phyloP scores from a whole-genome alignment of 2,888 invertebrate species.

The Hirtodrosophila trivittata region DNA sequence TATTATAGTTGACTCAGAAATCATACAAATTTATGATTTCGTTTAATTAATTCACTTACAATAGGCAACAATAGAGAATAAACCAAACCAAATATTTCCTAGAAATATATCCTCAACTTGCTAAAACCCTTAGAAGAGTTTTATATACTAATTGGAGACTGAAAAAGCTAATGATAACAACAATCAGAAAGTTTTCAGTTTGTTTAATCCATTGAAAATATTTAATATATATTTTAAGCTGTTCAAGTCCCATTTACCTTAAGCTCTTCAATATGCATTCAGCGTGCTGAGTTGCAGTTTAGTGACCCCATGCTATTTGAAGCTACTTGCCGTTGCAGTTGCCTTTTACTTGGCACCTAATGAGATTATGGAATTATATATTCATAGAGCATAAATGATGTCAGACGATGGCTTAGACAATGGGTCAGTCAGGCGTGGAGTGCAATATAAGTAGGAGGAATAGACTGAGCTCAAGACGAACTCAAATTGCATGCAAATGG shows the following conservation, averaged over 20 bases:
- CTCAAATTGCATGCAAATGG: constrained; percentile 74
- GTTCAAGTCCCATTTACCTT: constrained; percentile 5
- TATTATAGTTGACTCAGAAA: too few species aligned
- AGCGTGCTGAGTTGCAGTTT: neutral
- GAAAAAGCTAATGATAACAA: too few species aligned
- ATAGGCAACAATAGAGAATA: too few species aligned
- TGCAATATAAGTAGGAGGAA: constrained; percentile 24
- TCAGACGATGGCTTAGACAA: constrained; percentile 49
- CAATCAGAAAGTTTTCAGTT: too few species aligned
- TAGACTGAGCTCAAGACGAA: constrained; percentile 53
- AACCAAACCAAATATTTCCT: too few species aligned
- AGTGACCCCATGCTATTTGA: constrained; percentile 40
- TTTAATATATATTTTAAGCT: neutral
- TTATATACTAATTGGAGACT: too few species aligned
- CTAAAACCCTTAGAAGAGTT: too few species aligned
- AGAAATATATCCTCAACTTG: too few species aligned
- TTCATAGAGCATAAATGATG: constrained; percentile 72
- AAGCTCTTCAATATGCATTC: constrained; percentile 43
- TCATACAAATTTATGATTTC: too few species aligned
- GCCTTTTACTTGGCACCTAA: constrained; percentile 56
- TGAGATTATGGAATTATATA: constrained; percentile 79
- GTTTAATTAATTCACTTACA: too few species aligned
- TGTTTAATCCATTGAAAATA: too few species aligned
- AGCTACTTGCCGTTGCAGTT: constrained; percentile 46
- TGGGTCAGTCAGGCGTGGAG: constrained; percentile 11